Conservation (phyloP, 2,888 invertebrate genomes). For the Thymelicus sylvestris region DNA sequence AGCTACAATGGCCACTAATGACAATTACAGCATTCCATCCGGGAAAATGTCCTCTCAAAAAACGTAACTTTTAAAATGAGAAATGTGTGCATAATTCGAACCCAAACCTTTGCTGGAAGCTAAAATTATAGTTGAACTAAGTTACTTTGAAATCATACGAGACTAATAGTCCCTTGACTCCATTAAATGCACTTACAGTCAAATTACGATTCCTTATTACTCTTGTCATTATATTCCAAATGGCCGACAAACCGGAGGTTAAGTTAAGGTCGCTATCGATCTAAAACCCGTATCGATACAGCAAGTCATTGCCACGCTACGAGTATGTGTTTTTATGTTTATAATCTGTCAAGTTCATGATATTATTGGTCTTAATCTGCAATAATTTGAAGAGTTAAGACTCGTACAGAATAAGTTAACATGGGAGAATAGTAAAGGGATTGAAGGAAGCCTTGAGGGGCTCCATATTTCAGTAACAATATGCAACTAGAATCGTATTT, state of each 20-base stretch:
- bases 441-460: constrained; percentile 12
- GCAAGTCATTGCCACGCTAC: not conserved
- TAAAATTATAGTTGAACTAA: no score
- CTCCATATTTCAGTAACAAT: not conserved
- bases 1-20: no score
- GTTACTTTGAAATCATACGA: no score
- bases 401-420: not conserved
- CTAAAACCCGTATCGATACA: not conserved
- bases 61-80: no score
- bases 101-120: no score
- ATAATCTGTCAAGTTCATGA: not conserved
- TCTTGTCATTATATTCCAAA: not conserved
- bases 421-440: not conserved
- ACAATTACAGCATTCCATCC: no score
- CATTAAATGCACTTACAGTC: no score
- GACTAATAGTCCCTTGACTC: no score
- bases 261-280: constrained; percentile 8
- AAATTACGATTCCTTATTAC: no score
- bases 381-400: not conserved
- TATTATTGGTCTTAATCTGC: not conserved
- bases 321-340: not conserved
- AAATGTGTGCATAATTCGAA: no score
- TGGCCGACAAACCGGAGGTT: not conserved
- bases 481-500: no score
- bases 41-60: no score